Evolutionary conservation across 2,888 invertebrate genomes (phyloP), one percentile per base, ranked within the genome.

Genomic region (Drosophila kambysellisi): DNA sequence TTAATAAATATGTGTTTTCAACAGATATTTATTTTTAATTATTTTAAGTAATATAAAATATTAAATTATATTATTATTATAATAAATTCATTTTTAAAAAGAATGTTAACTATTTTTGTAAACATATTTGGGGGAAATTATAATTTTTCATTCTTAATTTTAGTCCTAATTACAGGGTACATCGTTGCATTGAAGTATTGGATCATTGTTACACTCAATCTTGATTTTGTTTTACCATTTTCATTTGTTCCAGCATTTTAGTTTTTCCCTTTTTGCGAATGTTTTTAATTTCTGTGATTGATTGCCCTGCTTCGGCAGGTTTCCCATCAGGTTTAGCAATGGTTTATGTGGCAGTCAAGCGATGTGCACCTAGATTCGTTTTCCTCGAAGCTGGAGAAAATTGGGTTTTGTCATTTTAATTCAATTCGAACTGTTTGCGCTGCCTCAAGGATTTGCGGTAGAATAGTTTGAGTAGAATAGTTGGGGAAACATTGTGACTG

Each of bases 241-340:
- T 57, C 51, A 43, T 54, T 65, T 46, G 46, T 56, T 53, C 50
- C 37, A 66, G 37, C 66, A 53, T 58, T 68, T 39, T 56, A 43
- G 58, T 59, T 50, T 37, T 29, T 32, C 57, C 15, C 43, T 51
- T 41, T 61, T 52, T 61, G 64, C 60, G 74, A 76, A 61, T 71
- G 61, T 70, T 79, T 82, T 83, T 73, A 68, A 82, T 76, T 83
- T 76, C 67, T 79, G 57, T 77, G 74, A 83, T 82, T 83, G 79
- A 82, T 82, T 77, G 70, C 63, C 57, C 48, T 51, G 52, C 57
- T 52, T 29, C 60, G 25, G 30, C 39, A 33, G 61, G 50, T 11
- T 51, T 52, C 32, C 4, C n/a, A 37, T 32, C 15, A 20, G 9
- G 43, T 15, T 39, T 39, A 0, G 11, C 25, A 11, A n/a, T 41